Base-by-base conservation (phyloP, 2,113 vertebrate species). In the Antidorcas marsupialis region DNA sequence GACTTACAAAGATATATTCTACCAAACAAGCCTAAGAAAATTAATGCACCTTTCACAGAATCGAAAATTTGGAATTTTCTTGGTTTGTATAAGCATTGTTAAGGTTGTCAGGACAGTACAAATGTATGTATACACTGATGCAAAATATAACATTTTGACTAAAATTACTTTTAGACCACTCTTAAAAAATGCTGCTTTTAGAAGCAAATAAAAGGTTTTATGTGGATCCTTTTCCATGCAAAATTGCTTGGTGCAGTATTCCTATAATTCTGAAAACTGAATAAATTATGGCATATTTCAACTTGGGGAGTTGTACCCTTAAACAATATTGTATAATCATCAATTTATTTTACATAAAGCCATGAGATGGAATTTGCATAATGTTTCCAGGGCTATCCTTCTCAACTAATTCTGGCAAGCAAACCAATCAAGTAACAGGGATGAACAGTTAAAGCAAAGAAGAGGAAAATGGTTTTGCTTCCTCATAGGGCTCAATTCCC, bases 391-490 rank as follows among this genome's bases (percentile, higher is more conserved):
- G 60, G 43, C 60, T 74, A 76, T 90, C 47, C 45, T 67, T 94
- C 45, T 95, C 74, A 97, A 86, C 95, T 98, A 97, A 92, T 97
- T 94, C 62, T 97, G 88, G 59, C 57, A 97, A 92, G 39, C 57
- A 97, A 92, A 85, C 25, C 74, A 81, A 50, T 94, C 16, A 36
- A 59, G 17, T 95, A 96, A 95, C 15, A 83, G 92, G n/a, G 60
- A 87, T 81, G 19, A 33, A 43, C 39, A 87, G 39, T n/a, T 93
- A 45, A 57, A 14, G 16, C 85, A 52, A 92, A 74, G 28, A 87
- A 91, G 17, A 30, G 23, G 28, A 59, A 53, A 53, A 21, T 53
- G 28, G 10, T 57, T 88, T 53, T 81, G 5, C 11, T 81, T 93
- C 13, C 14, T 64, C 21, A 21, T 13, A 15, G 74, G 19, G 9